These are phyloP conservation scores for Pristionchus maxplancki DNA, from an alignment of 2,888 invertebrate species.

Conservation along the genomic window DNA sequence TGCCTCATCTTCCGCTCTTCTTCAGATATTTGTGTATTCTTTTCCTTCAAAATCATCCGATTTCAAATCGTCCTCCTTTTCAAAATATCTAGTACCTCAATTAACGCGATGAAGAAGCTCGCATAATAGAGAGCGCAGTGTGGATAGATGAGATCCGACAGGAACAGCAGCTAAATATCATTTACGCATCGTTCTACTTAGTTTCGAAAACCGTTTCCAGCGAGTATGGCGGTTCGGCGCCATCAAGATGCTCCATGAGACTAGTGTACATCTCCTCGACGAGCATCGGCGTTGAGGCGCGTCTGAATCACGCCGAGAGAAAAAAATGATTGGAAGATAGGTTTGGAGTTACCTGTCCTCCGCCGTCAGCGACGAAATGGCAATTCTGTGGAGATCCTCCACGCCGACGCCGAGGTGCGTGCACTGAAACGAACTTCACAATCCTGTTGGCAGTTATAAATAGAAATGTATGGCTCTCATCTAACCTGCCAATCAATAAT, in stretches of 20 bases:
- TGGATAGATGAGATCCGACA: background rate
- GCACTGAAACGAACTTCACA: background rate
- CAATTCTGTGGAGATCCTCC: background rate
- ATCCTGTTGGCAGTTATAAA: no score
- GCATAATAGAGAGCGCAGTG: background rate
- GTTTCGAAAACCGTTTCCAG: background rate
- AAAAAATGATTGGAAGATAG: background rate
- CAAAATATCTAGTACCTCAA: no score
- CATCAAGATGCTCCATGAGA: background rate
- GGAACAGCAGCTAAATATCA: background rate
- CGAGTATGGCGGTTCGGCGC: background rate
- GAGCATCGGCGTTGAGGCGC: background rate
- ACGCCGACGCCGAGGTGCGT: constrained; percentile 13
- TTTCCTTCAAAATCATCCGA: no score
- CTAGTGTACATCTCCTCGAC: constrained; percentile 33
- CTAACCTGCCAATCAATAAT: constrained; percentile 24
- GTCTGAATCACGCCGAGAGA: background rate
- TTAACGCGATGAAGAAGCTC: background rate
- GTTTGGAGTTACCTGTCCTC: background rate
- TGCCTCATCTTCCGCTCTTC: no score
- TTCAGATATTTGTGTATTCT: no score
- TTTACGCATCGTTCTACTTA: no score
- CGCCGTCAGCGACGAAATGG: background rate
- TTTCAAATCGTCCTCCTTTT: no score
- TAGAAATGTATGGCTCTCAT: no score